phyloP scores from a whole-genome alignment of 2,113 vertebrate species.

The Athene noctua region DNA sequence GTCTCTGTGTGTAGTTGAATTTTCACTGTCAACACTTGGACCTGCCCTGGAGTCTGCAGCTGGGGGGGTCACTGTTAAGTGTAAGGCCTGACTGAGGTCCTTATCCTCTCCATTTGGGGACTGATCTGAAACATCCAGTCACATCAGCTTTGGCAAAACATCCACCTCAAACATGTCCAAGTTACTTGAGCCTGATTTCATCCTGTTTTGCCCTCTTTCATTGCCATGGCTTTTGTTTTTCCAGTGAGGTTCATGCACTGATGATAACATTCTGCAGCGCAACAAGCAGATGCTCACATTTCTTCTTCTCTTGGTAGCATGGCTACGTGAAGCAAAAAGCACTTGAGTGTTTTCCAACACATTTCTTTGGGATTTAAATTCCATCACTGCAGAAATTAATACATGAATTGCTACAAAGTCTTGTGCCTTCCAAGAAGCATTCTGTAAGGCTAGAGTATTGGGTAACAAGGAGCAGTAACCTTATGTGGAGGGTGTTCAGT shows the following conservation, averaged over 20 bases:
- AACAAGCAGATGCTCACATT: background rate
- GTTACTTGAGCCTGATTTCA: background rate
- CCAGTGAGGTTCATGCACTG: background rate
- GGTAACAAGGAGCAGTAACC: background rate
- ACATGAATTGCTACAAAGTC: background rate
- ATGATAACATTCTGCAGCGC: background rate
- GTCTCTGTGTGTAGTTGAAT: background rate
- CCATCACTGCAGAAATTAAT: background rate
- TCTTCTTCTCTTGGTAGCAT: background rate
- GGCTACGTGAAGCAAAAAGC: background rate
- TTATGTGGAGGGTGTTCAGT: background rate
- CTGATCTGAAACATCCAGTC: background rate
- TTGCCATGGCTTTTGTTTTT: background rate
- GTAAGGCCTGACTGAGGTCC: background rate
- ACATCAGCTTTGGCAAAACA: background rate
- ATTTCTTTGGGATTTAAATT: background rate
- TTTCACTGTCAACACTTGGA: background rate
- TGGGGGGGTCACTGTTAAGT: background rate
- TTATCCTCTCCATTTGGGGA: background rate
- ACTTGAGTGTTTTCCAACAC: background rate
- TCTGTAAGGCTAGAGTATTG: background rate
- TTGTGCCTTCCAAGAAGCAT: background rate
- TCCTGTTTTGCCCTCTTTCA: background rate
- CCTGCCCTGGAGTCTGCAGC: background rate
- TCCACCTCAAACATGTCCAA: background rate